Evolutionary conservation across 2,113 vertebrate genomes (phyloP), one percentile per base, ranked within the genome.

Genomic region (Pangasianodon hypophthalmus): DNA sequence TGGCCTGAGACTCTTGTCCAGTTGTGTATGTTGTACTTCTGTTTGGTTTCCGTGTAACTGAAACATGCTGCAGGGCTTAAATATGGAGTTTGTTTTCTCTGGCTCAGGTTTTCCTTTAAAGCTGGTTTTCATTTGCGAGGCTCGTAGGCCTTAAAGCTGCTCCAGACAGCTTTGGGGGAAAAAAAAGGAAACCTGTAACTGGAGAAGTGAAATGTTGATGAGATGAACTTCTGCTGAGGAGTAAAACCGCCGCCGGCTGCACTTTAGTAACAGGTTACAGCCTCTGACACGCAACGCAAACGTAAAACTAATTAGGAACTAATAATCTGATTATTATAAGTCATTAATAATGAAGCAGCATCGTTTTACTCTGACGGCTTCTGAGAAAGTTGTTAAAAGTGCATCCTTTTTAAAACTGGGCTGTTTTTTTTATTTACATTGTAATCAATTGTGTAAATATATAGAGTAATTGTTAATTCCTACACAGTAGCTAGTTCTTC

Each of bases 91-190:
- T 86, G 86, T 60, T 86, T 89, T 89, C 32, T 41, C 77, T 37
- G 54, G 85, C 77, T 58, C 50, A 69, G 85, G 75, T 89, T 84
- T 96, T 96, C 92, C 93, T 93, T 92, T 93, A 90, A 92, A 94
- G 81, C 93, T 95, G 94, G 77, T 92, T 88, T 94, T 96, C 95
- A 97, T 97, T 96, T 97, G 95, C 93, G 93, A 86, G 29, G 41
- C 24, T 87, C 73, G 13, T 56, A 26, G 86, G 37, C 69, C 86
- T 87, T 87, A 58, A 79, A 73, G 94, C 90, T 89, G 86, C 92
- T 90, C 64, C 91, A 94, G 82, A n/a, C 95, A 94, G 92, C 85
- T 93, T 94, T 92, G 94, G 93, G 95, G 95, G 92, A 93, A 79
- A 90, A 92, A 91, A 92, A 95, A 92, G 92, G 67, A 91, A 92